phyloP scores from a whole-genome alignment of 2,888 invertebrate genomes.

The Acanthoscelides obtectus region DNA sequence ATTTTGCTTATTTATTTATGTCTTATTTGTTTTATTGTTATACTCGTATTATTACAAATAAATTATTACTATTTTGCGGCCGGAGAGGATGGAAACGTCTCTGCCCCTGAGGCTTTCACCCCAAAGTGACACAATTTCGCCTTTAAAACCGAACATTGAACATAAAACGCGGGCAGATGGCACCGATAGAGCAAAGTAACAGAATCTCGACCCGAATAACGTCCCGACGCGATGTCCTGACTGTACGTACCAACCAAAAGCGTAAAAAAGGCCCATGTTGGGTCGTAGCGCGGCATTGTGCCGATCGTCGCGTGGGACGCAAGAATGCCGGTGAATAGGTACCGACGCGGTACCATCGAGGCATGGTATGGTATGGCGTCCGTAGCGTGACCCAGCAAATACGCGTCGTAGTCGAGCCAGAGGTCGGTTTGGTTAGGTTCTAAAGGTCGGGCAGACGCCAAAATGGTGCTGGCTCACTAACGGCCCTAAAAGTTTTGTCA shows the following conservation, averaged over 20 bases:
- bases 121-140: no score
- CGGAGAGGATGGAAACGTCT: no score
- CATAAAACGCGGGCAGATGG: background rate
- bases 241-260: background rate
- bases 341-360: background rate
- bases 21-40: no score
- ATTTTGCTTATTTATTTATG: no score
- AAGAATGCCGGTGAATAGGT: background rate
- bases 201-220: background rate
- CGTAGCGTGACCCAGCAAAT: background rate
- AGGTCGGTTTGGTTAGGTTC: background rate
- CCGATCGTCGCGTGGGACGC: background rate
- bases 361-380: background rate
- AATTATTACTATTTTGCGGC: no score
- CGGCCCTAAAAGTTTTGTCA: no score
- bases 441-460: background rate
- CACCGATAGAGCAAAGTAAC: background rate
- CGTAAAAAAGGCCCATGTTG: background rate
- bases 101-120: no score
- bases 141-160: background rate
- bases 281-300: background rate
- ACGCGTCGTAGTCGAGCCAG: background rate
- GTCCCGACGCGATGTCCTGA: background rate
- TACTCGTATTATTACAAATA: no score
- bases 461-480: no score